Evolutionary conservation across 2,797 vertebrate species (phyloP).

Genomic region (Carcharodon carcharias): DNA sequence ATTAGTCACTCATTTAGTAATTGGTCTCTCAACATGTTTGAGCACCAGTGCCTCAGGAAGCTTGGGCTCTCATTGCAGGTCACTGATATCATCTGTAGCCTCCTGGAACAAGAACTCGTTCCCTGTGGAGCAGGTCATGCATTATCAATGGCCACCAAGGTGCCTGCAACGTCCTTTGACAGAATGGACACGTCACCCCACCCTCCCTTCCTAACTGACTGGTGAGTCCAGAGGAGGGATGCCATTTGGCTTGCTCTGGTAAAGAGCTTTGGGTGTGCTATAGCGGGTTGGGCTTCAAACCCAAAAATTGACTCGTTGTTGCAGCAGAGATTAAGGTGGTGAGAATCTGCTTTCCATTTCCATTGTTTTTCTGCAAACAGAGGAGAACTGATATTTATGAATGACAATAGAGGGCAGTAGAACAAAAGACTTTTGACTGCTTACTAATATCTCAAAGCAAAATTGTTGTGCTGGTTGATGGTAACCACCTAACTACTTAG

Average conservation of each 20-base stretch:
- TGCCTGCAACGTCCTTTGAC: too few relatives aligned
- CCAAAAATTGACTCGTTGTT: not conserved
- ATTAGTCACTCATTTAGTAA: not conserved
- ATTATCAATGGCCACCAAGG: too few relatives aligned
- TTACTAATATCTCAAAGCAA: not conserved
- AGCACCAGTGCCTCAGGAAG: not conserved
- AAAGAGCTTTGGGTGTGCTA: not conserved
- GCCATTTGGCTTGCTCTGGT: not conserved
- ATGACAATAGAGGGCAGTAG: constrained; percentile 31
- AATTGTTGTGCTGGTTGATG: not conserved
- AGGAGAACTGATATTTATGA: not conserved
- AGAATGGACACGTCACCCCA: too few relatives aligned
- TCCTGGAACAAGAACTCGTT: too few relatives aligned
- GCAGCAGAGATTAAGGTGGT: not conserved
- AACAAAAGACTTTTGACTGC: constrained; percentile 17
- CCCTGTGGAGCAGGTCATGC: too few relatives aligned
- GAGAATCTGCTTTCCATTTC: not conserved
- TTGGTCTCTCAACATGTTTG: not conserved
- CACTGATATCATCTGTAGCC: too few relatives aligned
- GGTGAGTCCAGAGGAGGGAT: not conserved
- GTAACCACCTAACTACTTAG: not conserved
- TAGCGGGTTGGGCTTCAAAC: not conserved
- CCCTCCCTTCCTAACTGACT: not conserved
- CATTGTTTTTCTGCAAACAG: not conserved
- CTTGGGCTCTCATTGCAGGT: not conserved